Evolutionary conservation across 2,888 invertebrate genomes (phyloP), one percentile per base, ranked within the genome.

Genomic region (Eilema sororculum): DNA sequence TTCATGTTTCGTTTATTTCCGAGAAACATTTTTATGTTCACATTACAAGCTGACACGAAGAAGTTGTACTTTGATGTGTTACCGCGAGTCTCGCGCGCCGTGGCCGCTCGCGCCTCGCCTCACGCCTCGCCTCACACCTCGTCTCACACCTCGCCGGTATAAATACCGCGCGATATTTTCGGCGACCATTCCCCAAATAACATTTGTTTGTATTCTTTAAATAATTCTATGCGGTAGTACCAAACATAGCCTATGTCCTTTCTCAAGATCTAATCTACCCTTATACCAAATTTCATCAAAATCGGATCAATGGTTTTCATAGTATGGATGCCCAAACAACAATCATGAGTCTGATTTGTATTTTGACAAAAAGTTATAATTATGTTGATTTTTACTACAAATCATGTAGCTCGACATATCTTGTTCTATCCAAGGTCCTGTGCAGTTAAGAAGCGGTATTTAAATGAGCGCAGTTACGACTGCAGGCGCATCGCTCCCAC

Each of bases 191-290:
- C n/a, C 74, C 69, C 59, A 65, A 72, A 78, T 80, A 79, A 69
- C 68, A 61, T 77, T 82, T 78, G 74, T 79, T 81, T 82, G 71
- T 69, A 70, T 75, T 76, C 72, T 75, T 68, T 70, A 76, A 74
- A 76, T 76, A 81, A 25, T 25, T 13, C 46, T 52, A 25, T 52
- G 30, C 46, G 20, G 20, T 63, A n/a, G n/a, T n/a, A n/a, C n/a
- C n/a, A n/a, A n/a, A n/a, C n/a, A n/a, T n/a, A n/a, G n/a, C n/a
- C n/a, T n/a, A n/a, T n/a, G n/a, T n/a, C n/a, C n/a, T n/a, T n/a
- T n/a, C n/a, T n/a, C n/a, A n/a, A n/a, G n/a, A n/a, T n/a, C n/a
- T n/a, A n/a, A n/a, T n/a, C n/a, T n/a, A n/a, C n/a, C n/a, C n/a
- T n/a, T n/a, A n/a, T n/a, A n/a, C n/a, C n/a, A n/a, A n/a, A n/a